Evolutionary conservation across 2,797 vertebrate genomes (phyloP), one percentile per base, ranked within the genome.

Genomic region (Bradypodion ventrale): DNA sequence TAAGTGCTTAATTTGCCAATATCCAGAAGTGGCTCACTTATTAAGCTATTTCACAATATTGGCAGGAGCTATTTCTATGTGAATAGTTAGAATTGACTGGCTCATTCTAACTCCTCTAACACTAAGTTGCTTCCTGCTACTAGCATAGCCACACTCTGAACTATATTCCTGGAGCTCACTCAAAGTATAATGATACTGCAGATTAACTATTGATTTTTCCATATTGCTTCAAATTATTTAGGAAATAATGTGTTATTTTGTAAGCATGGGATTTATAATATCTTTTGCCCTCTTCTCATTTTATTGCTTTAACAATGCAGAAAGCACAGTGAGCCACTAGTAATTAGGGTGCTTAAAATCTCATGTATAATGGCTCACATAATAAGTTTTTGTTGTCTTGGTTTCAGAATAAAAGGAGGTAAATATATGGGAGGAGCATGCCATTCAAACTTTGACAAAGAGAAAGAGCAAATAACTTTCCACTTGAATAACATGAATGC

Each of bases 181-280:
- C 23, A 37, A 75, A 79, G 56, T 78, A 78, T 87, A 90, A 90
- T 66, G 85, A 74, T 75, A 85, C 62, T 87, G 70, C 63, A 87
- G 89, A 93, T 94, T 94, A 93, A 88, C 90, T 89, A 93, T 93
- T 93, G 91, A 94, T 93, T 93, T 94, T 91, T 7, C 27, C 44
- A 86, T 88, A 69, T 89, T 86, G 85, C 29, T 90, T 87, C 75
- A 91, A 88, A 87, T 84, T 89, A 87, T 88, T 91, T 83, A 89
- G 44, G 76, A 29, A 25, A 4, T 70, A 85, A 78, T 87, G 4
- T n/a, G 65, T 86, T 88, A n/a, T 87, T 90, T 83, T 82, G 75
- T 87, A 92, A 90, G 87, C 84, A 88, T 78, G 27, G 4, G 8
- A 89, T 93, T 86, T 0, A 0, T 21, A 82, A 16, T 42, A 87